Evolutionary conservation across 2,113 vertebrate species (phyloP).

Genomic region (Mionectes macconnelli): DNA sequence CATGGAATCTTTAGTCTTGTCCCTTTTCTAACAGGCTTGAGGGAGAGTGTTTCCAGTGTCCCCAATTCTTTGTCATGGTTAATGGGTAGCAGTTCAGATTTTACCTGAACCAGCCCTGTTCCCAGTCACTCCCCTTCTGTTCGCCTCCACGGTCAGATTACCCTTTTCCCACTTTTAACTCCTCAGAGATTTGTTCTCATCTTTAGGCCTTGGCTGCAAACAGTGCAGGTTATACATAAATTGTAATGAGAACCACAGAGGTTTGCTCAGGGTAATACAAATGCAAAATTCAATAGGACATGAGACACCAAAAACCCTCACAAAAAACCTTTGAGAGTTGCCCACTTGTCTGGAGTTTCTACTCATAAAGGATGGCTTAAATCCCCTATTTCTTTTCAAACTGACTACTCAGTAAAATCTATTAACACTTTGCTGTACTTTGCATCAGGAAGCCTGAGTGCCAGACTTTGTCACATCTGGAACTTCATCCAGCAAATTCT

Average conservation of each 20-base stretch:
- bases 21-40: neutral
- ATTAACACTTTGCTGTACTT: slow-evolving; percentile 6
- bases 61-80: neutral
- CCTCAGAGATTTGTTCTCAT: neutral
- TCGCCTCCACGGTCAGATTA: neutral
- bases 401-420: neutral
- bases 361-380: neutral
- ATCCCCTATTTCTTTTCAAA: neutral
- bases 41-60: neutral
- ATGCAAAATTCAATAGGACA: neutral
- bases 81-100: neutral
- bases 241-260: slow-evolving; percentile 1
- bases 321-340: neutral
- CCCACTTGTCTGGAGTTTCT: neutral
- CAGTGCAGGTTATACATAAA: slow-evolving; percentile 4
- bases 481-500: neutral
- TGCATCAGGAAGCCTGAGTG: neutral
- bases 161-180: neutral
- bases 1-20: neutral
- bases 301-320: neutral
- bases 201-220: neutral
- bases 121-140: neutral
- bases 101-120: neutral
- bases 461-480: neutral
- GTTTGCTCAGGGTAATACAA: neutral